Evolutionary conservation across 2,113 vertebrate species (phyloP).

Genomic region (Xiphophorus couchianus): DNA sequence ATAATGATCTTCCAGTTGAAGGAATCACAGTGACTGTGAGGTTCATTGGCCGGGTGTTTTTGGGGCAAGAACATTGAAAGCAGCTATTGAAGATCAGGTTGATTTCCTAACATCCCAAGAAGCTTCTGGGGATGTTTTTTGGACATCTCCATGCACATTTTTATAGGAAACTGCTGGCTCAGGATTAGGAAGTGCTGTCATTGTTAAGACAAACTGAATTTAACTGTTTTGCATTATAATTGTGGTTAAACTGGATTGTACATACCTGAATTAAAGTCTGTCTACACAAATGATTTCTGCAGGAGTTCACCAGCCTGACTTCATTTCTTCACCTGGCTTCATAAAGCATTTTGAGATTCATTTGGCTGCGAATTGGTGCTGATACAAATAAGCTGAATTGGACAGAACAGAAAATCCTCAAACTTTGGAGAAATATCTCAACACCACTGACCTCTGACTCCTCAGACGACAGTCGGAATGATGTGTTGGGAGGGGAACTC

Average conservation of each 20-base stretch:
- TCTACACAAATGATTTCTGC: background rate
- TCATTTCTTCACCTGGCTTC: background rate
- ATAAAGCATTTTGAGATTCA: no score
- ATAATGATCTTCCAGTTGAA: slow-evolving; percentile 34
- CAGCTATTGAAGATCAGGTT: slow-evolving; percentile 6
- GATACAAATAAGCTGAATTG: no score
- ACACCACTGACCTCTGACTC: slow-evolving; percentile 11
- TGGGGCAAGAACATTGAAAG: slow-evolving; percentile 1
- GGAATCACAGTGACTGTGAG: background rate
- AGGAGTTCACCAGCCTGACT: background rate
- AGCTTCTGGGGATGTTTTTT: slow-evolving; percentile 38
- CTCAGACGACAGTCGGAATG: slow-evolving; percentile 1
- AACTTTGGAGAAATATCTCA: background rate
- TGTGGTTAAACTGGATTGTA: background rate
- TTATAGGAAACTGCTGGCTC: slow-evolving; percentile 7
- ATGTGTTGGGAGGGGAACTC: slow-evolving; percentile 26
- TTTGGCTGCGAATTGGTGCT: no score
- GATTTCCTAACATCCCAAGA: slow-evolving; percentile 1
- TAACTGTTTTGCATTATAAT: background rate
- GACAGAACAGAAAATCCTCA: background rate
- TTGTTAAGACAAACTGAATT: background rate
- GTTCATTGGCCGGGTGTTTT: background rate
- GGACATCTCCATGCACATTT: slow-evolving; percentile 51
- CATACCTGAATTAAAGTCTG: background rate
- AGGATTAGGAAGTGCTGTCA: background rate